Conservation (phyloP, 2,113 vertebrate genomes). For the Megaleporinus macrocephalus region DNA sequence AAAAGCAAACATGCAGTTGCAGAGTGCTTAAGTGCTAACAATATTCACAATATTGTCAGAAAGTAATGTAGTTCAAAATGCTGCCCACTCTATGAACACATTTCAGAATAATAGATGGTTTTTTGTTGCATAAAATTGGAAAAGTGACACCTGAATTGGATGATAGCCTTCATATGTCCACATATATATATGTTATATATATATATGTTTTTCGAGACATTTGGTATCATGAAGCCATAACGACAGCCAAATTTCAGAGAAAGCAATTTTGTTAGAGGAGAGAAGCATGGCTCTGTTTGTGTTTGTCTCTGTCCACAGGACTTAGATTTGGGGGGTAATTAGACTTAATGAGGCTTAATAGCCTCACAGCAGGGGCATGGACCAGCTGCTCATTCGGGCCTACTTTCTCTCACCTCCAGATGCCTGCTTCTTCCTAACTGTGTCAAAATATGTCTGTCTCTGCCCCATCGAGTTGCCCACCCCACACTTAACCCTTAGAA, state of each 20-base stretch:
- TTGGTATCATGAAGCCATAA: background rate
- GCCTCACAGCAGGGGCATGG: slow-evolving; percentile 42
- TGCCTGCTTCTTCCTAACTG: slow-evolving; percentile 44
- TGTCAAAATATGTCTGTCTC: slow-evolving; percentile 23
- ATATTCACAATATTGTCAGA: no score
- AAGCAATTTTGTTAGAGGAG: background rate
- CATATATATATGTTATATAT: background rate
- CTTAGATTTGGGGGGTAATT: slow-evolving; percentile 49
- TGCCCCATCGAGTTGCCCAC: slow-evolving; percentile 19
- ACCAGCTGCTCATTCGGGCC: slow-evolving; percentile 48
- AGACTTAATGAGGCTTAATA: slow-evolving; percentile 52
- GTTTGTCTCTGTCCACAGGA: slow-evolving; percentile 31
- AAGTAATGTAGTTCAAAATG: no score
- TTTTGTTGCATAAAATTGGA: no score
- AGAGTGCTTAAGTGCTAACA: no score
- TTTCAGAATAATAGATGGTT: no score
- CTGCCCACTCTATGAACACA: no score
- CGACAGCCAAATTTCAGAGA: background rate
- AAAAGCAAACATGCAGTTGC: no score
- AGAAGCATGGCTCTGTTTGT: slow-evolving; percentile 24
- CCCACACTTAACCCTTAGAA: background rate
- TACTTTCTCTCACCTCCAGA: slow-evolving; percentile 51
- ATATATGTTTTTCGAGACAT: background rate
- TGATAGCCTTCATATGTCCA: no score
- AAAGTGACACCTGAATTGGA: no score